These are phyloP conservation scores for Drosophila pallidifrons DNA, from an alignment of 1,140 invertebrate species.

Conservation along the genomic window DNA sequence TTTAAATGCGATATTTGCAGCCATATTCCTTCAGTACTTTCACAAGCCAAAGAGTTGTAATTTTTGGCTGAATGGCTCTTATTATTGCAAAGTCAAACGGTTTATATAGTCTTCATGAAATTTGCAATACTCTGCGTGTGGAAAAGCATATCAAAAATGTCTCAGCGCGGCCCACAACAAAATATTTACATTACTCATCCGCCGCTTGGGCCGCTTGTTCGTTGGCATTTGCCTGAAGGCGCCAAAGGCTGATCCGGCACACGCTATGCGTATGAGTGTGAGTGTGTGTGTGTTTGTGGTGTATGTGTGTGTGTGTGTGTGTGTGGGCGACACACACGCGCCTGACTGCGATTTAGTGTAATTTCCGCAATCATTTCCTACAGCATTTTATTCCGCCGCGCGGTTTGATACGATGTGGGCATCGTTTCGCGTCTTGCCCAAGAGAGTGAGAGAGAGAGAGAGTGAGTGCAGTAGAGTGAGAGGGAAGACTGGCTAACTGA, in stretches of 20 bases:
- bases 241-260: slow-evolving; percentile 22
- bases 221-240: slow-evolving; percentile 26
- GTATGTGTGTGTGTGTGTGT: slow-evolving; percentile 12
- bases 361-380: slow-evolving; percentile 80
- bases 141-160: slow-evolving; percentile 36
- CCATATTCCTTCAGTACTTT: too few relatives aligned
- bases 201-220: slow-evolving; percentile 28
- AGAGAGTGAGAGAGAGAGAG: neutral
- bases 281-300: neutral
- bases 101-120: slow-evolving; percentile 6
- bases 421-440: slow-evolving; percentile 8
- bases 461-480: neutral
- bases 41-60: too few relatives aligned
- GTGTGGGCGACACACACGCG: slow-evolving; percentile 36
- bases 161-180: slow-evolving; percentile 29
- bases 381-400: slow-evolving; percentile 68
- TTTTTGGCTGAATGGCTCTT: too few relatives aligned
- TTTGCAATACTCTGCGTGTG: slow-evolving; percentile 22
- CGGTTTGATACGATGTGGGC: slow-evolving; percentile 61
- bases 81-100: too few relatives aligned
- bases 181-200: slow-evolving; percentile 64
- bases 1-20: neutral
- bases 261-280: too few relatives aligned
- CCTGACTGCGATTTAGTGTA: slow-evolving; percentile 71
- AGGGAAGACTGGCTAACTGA: slow-evolving; percentile 8